These are phyloP conservation scores for Macrophya annulata DNA, from an alignment of 2,888 invertebrate species.

Conservation along the genomic window DNA sequence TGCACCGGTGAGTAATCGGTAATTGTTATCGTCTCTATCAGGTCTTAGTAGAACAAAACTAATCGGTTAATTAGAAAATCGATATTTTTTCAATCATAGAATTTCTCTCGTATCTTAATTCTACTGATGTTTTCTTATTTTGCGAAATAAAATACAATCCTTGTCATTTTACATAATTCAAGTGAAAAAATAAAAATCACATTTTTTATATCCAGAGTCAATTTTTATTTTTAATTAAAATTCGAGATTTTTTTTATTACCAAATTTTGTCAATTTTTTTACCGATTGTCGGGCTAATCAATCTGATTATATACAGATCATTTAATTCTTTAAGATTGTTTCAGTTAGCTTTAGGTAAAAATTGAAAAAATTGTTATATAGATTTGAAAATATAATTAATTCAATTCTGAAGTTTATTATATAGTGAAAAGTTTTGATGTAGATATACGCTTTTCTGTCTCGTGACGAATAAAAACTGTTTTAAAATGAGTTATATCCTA, in stretches of 20 bases:
- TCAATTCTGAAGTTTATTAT: neutral
- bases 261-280: neutral
- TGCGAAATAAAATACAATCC: neutral
- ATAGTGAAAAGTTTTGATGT: neutral
- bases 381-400: neutral
- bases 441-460: neutral
- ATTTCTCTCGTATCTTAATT: too few species aligned
- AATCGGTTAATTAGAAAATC: neutral
- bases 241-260: neutral
- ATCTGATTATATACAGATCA: neutral
- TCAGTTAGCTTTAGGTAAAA: too few species aligned
- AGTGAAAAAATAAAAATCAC: neutral
- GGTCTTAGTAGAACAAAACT: neutral
- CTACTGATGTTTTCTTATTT: neutral
- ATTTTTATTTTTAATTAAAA: neutral
- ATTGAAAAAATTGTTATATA: neutral
- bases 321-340: neutral
- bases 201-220: neutral
- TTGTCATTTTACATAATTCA: neutral
- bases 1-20: conserved; percentile 36
- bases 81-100: neutral
- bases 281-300: neutral
- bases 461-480: neutral
- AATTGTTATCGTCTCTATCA: neutral
- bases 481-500: neutral